Conservation (phyloP, 2,797 vertebrate species). For the Spinus olivaceus region DNA sequence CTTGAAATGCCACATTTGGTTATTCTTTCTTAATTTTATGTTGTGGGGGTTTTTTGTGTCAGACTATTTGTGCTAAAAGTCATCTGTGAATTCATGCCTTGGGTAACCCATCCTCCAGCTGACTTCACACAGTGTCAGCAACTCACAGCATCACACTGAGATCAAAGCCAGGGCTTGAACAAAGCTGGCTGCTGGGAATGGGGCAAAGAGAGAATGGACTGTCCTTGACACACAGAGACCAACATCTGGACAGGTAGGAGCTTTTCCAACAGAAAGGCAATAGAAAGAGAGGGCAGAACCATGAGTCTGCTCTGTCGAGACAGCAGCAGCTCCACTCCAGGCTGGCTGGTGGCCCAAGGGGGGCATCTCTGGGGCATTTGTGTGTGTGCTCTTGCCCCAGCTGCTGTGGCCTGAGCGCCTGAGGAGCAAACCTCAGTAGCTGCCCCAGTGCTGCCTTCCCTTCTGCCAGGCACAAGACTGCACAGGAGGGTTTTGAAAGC, state of each 20-base stretch:
- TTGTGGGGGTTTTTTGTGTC: neutral
- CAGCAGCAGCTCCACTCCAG: neutral
- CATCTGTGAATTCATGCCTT: neutral
- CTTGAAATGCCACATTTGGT: neutral
- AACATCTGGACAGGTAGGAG: neutral
- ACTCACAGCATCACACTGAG: neutral
- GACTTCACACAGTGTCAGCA: neutral
- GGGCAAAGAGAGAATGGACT: neutral
- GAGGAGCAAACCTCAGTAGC: neutral
- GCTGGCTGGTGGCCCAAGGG: neutral
- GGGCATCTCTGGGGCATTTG: neutral
- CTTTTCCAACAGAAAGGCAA: neutral
- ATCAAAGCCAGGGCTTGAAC: neutral
- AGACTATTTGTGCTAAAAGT: neutral
- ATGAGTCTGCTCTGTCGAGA: neutral
- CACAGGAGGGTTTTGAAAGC: neutral
- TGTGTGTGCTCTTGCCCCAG: neutral
- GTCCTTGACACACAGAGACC: neutral
- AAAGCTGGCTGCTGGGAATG: neutral
- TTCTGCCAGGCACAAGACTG: accelerated
- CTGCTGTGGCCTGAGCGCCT: neutral
- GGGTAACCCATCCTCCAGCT: neutral
- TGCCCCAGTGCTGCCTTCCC: neutral
- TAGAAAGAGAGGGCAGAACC: neutral
- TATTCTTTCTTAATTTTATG: neutral